Percentiles rank a stretch among this genome's conserved stretches.
phyloP scores from a whole-genome alignment of 2,797 vertebrate genomes.

The Myripristis jacobus region DNA sequence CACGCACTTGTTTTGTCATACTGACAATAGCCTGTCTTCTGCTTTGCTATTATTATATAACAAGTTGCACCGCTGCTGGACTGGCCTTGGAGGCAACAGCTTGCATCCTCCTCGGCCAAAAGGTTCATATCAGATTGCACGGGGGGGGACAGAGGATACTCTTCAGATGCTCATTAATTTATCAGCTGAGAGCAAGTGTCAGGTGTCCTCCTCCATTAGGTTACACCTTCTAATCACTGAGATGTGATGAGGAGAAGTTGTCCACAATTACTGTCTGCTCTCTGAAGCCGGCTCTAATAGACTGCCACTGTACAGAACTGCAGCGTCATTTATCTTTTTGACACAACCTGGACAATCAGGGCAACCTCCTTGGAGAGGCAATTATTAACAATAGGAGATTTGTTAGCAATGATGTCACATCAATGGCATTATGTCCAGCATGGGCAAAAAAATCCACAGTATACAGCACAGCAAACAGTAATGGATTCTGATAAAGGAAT shows the following conservation, averaged over 20 bases:
- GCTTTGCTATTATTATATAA: constrained; percentile 24
- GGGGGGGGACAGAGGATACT: constrained; percentile 70
- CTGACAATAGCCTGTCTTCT: neutral
- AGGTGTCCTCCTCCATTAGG: constrained; percentile 64
- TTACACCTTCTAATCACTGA: constrained; percentile 66
- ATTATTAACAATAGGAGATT: neutral
- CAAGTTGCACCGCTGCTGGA: neutral
- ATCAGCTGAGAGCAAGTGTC: constrained; percentile 69
- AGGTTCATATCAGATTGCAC: constrained; percentile 75
- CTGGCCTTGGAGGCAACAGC: constrained; percentile 17
- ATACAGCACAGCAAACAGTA: neutral
- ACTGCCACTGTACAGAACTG: neutral
- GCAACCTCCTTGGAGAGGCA: neutral
- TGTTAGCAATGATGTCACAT: neutral
- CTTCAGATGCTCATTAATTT: constrained; percentile 76
- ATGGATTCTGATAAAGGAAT: neutral
- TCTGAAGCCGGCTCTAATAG: constrained; percentile 22
- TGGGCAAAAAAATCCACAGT: neutral
- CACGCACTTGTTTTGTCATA: neutral
- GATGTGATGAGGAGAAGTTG: constrained; percentile 41
- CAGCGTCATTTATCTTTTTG: constrained; percentile 17
- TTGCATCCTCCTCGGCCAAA: constrained; percentile 42
- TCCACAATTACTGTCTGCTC: neutral
- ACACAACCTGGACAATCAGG: neutral
- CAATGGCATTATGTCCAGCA: neutral